Evolutionary conservation across 2,113 vertebrate genomes (phyloP), one percentile per base, ranked within the genome.

Genomic region (Pica pica): DNA sequence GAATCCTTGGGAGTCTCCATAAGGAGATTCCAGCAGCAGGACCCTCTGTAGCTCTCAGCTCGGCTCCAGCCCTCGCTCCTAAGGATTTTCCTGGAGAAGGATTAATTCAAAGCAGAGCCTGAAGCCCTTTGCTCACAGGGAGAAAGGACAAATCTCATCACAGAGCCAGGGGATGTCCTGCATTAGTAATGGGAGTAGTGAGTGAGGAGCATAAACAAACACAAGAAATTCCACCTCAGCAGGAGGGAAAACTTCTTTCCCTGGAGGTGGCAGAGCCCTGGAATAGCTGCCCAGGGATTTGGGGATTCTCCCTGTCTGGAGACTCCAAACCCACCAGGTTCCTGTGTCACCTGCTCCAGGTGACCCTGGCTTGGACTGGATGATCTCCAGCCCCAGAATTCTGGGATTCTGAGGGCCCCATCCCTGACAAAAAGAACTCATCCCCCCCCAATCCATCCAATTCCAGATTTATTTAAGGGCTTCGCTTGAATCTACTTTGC

Each of bases 171-270:
- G 55, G 9, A 15, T 7, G 30, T 9, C 24, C 53, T 8, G 16
- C 2, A 2, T 18, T 35, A 1, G 2, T 31, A 2, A 3, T 7
- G 2, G 26, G 2, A 11, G 83, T 4, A 22, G 6, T 3, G 37
- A 22, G 26, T 4, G 73, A 53, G 84, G 46, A 39, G 39, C 73
- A 16, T 0, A 5, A 39, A 41, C 27, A 63, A 28, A 63, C 27
- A 23, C 9, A 0, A 8, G 18, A 2, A 69, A 24, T 47, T 31
- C 56, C 85, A 26, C n/a, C 65, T 26, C 49, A 14, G 24, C 46
- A 9, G 28, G 28, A 53, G 56, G 56, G 41, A 61, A 41, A 64
- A 6, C 12, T 3, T 3, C 47, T 30, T 47, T 16, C 24, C 65
- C 24, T 7, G 23, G 55, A 21, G 64, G 33, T 19, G 55, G 27